These are phyloP conservation scores for Oxyteleia sp. DNA, from an alignment of 2,888 invertebrate genomes.

Conservation along the genomic window DNA sequence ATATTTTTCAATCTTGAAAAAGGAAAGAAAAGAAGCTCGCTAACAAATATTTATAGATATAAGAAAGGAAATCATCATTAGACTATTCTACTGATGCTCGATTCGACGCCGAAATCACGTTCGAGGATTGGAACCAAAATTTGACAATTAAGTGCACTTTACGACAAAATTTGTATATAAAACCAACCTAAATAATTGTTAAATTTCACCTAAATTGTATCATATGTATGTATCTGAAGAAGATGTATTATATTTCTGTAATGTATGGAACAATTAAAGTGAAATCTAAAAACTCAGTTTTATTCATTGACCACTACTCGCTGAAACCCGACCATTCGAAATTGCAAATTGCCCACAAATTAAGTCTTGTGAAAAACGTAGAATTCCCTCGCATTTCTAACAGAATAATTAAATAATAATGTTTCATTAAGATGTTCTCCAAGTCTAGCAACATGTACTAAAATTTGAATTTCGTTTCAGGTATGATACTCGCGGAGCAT, in stretches of 20 bases:
- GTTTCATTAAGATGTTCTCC: too few species aligned
- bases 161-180: constrained; percentile 39
- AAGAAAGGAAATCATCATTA: too few species aligned
- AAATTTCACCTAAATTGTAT: constrained; percentile 30
- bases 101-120: neutral
- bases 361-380: too few species aligned
- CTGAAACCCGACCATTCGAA: too few species aligned
- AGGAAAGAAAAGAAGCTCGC: too few species aligned
- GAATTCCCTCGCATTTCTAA: too few species aligned
- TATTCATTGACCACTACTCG: constrained; percentile 9
- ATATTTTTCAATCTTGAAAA: too few species aligned
- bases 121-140: constrained; percentile 17
- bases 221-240: constrained; percentile 32
- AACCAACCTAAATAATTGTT: constrained; percentile 34
- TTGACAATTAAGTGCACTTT: constrained; percentile 51
- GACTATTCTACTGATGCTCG: neutral
- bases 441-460: constrained; percentile 3
- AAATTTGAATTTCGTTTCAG: constrained; percentile 53
- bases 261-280: constrained; percentile 46
- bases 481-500: constrained; percentile 58
- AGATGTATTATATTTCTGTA: constrained; percentile 66
- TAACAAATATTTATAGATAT: too few species aligned
- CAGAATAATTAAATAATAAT: too few species aligned
- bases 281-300: constrained; percentile 1
- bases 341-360: too few species aligned